Evolutionary conservation across 2,113 vertebrate genomes (phyloP), one percentile per base, ranked within the genome.

Genomic region (Gorilla gorilla): DNA sequence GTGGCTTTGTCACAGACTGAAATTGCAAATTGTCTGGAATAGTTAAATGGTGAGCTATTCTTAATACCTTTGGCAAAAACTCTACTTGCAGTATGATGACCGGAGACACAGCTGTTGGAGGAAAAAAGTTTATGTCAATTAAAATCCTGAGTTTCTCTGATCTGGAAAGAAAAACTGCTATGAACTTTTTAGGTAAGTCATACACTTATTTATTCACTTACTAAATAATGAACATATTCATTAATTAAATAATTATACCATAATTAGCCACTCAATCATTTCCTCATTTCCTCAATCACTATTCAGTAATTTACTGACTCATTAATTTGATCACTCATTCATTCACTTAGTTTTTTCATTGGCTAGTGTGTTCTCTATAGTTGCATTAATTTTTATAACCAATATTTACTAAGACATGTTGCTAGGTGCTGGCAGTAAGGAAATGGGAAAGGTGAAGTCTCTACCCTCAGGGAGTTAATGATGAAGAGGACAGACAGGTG

Each of bases 41-140:
- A 87, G 76, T 98, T 97, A 96, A 96, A 90, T 97, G 32, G 88
- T 92, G 75, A 76, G 38, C 82, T 90, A 80, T 35, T 98, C 95
- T 95, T 94, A 89, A 84, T 81, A 64, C 89, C 78, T 97, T 18
- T 72, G 43, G 89, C 7, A 48, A 50, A 96, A 92, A 64, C 80
- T 14, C 55, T 76, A 48, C 17, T 78, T 72, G 22, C 25, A 61
- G 11, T 2, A 16, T 84, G 4, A 57, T 61, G 59, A 68, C 32
- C 16, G 38, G 9, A 89, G 9, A 43, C 3, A 3, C 3, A 57
- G 25, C 18, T 35, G 2, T 12, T 76, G 35, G 48, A 78, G 27
- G n/a, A 38, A 30, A 81, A 61, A 88, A 85, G 8, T 18, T 30
- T 73, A 13, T 5, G 8, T 30, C 70, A 73, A 14, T 9, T 61